These are phyloP conservation scores for Charanyca ferruginea DNA, from an alignment of 2,888 invertebrate species.

Conservation along the genomic window DNA sequence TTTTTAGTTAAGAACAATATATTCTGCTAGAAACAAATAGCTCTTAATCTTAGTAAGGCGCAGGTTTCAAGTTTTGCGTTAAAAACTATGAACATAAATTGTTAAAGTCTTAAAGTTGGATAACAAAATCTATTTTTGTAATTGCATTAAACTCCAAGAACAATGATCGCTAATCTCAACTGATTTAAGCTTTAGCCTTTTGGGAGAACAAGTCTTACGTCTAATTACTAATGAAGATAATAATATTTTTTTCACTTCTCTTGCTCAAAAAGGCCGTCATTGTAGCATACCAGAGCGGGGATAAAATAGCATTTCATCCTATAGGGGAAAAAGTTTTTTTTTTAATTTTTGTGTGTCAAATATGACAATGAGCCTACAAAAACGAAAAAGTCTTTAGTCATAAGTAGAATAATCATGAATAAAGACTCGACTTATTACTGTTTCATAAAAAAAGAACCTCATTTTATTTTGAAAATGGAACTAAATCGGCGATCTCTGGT, in stretches of 20 bases:
- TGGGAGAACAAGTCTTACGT: conserved; percentile 1
- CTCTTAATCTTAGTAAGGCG: conserved; percentile 33
- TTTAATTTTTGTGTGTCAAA: too few relatives aligned
- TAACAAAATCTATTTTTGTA: conserved; percentile 45
- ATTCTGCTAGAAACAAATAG: conserved; percentile 42
- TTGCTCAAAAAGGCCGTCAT: too few relatives aligned
- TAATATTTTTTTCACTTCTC: conserved; percentile 15
- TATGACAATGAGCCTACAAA: too few relatives aligned
- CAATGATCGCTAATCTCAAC: conserved; percentile 45
- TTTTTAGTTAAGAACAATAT: conserved; percentile 12
- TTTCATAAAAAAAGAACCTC: too few relatives aligned
- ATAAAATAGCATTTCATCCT: too few relatives aligned
- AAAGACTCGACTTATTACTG: too few relatives aligned
- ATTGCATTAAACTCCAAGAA: conserved; percentile 33
- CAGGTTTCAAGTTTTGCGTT: conserved; percentile 24
- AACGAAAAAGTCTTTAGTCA: too few relatives aligned
- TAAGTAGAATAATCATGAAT: too few relatives aligned
- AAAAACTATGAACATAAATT: conserved; percentile 47
- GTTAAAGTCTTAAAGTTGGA: conserved; percentile 30
- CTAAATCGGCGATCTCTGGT: too few relatives aligned
- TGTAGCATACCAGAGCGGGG: too few relatives aligned
- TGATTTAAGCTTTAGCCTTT: conserved; percentile 41
- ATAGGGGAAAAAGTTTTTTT: too few relatives aligned
- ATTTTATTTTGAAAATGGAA: too few relatives aligned
- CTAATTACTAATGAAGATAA: conserved; percentile 23